A percentile compares a stretch with the other conserved stretches of the same genome.
phyloP scores from a whole-genome alignment of 2,797 vertebrate species.

The Peromyscus aztecus region DNA sequence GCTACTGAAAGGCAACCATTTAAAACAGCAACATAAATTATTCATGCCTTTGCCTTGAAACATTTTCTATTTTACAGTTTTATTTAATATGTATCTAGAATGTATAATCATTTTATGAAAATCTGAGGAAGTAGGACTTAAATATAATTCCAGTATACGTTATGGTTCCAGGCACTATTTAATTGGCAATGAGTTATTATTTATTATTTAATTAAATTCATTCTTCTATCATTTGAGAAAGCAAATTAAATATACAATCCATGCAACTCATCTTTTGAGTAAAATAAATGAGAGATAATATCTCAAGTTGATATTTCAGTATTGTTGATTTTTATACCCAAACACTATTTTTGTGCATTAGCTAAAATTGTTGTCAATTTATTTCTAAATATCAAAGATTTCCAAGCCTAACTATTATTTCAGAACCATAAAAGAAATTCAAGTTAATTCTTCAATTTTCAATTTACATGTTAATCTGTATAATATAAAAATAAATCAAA shows the following conservation, averaged over 20 bases:
- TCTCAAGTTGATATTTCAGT: not conserved
- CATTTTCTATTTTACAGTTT: not conserved
- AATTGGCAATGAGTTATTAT: not conserved
- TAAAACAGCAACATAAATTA: not conserved
- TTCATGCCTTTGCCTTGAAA: not conserved
- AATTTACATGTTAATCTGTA: slow-evolving; percentile 15
- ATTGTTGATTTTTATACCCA: not conserved
- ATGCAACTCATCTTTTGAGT: not conserved
- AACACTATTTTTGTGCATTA: not conserved
- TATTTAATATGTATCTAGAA: not conserved
- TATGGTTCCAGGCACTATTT: not conserved
- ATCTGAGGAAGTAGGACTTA: not conserved
- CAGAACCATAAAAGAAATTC: not conserved
- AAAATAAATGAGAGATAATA: not conserved
- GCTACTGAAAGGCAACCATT: not conserved
- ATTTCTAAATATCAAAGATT: not conserved
- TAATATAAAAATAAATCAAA: not conserved
- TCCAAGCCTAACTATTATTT: not conserved
- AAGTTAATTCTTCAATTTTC: not conserved
- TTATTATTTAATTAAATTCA: not conserved
- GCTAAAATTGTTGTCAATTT: not conserved
- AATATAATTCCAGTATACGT: not conserved
- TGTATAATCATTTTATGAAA: not conserved
- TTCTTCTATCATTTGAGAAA: not conserved
- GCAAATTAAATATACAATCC: not conserved